phyloP scores from a whole-genome alignment of 2,888 invertebrate genomes.

The Myopa testacea region DNA sequence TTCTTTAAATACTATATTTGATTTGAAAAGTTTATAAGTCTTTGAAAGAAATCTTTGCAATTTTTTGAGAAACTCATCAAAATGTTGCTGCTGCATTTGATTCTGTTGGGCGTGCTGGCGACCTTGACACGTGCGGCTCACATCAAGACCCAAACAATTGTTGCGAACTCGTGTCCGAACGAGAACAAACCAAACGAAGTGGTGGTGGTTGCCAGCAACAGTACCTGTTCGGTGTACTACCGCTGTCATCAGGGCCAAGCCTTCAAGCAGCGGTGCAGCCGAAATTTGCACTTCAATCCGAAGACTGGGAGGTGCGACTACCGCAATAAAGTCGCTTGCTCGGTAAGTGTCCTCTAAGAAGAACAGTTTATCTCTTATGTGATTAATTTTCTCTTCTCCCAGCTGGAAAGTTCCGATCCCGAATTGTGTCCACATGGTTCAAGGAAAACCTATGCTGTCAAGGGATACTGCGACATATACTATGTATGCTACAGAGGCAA shows the following conservation, averaged over 20 bases:
- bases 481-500: constrained; percentile 65
- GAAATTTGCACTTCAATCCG: constrained; percentile 61
- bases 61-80: not conserved
- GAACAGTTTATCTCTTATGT: constrained; percentile 10
- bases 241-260: constrained; percentile 62
- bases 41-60: not conserved
- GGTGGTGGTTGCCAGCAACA: constrained; percentile 56
- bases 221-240: constrained; percentile 61
- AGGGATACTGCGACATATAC: constrained; percentile 64
- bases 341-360: constrained; percentile 46
- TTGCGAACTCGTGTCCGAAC: constrained; percentile 55
- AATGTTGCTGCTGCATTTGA: not conserved
- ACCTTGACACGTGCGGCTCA: not conserved
- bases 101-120: not conserved
- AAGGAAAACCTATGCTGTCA: constrained; percentile 64
- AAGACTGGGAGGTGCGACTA: constrained; percentile 60
- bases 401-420: constrained; percentile 52
- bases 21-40: not conserved
- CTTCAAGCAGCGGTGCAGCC: constrained; percentile 62
- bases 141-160: constrained; percentile 50
- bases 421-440: constrained; percentile 59
- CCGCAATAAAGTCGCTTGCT: constrained; percentile 59
- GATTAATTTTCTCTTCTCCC: constrained; percentile 3
- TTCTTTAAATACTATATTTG: not conserved
- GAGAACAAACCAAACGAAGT: constrained; percentile 60